A percentile compares a stretch with the other conserved stretches of the same genome.
Conservation (phyloP, 2,888 invertebrate genomes). For the Spatulosminthurus flaviceps region DNA sequence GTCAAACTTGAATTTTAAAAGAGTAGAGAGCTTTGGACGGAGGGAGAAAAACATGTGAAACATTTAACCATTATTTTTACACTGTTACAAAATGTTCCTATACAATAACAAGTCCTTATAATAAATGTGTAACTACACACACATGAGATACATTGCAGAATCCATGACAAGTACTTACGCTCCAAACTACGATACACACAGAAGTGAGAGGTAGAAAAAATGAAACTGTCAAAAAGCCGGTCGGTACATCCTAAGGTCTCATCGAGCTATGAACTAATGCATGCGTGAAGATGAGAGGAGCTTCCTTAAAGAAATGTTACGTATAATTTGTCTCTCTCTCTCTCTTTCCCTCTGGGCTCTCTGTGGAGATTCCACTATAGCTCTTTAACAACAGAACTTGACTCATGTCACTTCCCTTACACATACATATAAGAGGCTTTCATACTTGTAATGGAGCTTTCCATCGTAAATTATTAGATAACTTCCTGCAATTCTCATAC, state of each 20-base stretch:
- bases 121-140: too few relatives aligned
- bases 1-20: background rate
- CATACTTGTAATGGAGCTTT: background rate
- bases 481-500: background rate
- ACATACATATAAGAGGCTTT: too few relatives aligned
- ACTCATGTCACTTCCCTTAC: too few relatives aligned
- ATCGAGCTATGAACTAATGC: background rate
- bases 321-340: background rate
- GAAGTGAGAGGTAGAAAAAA: background rate
- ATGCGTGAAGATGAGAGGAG: conserved; percentile 20
- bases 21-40: background rate
- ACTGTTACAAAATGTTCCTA: background rate
- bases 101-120: too few relatives aligned
- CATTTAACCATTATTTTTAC: background rate
- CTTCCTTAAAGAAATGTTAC: conserved; percentile 18
- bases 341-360: background rate
- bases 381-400: too few relatives aligned
- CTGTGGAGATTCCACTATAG: background rate
- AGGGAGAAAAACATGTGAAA: background rate
- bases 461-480: conserved; percentile 18
- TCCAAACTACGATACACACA: background rate
- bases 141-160: background rate
- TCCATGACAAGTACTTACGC: background rate
- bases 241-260: background rate
- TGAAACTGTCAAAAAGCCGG: conserved; percentile 34